phyloP scores from a whole-genome alignment of 1,140 invertebrate species.

The Drosophila punjabiensis region DNA sequence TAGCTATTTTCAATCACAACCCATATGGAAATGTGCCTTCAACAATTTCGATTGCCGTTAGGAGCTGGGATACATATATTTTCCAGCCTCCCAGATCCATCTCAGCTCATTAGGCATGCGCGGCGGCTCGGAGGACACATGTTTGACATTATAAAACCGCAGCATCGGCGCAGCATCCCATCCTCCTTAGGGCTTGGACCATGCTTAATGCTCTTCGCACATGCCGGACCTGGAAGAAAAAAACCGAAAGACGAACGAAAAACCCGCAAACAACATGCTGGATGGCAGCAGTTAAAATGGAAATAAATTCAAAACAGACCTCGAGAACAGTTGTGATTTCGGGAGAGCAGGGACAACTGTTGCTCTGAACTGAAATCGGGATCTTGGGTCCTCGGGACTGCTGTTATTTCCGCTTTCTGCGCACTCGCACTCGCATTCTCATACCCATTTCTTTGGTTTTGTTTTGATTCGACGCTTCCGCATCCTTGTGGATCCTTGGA shows the following conservation, averaged over 20 bases:
- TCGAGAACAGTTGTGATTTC: constrained; percentile 72
- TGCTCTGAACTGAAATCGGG: constrained; percentile 57
- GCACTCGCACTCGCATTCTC: constrained; percentile 41
- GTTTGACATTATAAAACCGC: constrained; percentile 78
- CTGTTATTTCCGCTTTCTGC: constrained; percentile 68
- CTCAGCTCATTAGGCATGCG: constrained; percentile 50
- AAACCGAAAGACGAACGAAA: neutral
- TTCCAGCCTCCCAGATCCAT: constrained; percentile 23
- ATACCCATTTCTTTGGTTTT: constrained; percentile 54
- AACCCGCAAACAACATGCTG: constrained; percentile 39
- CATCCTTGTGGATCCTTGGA: constrained; percentile 59
- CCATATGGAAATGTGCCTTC: constrained; percentile 13
- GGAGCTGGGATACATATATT: constrained; percentile 56
- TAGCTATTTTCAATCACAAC: constrained; percentile 14
- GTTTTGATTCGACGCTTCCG: constrained; percentile 76
- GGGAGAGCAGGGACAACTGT: constrained; percentile 65
- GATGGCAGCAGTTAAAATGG: constrained; percentile 56
- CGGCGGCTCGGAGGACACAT: constrained; percentile 60
- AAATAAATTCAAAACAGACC: constrained; percentile 70
- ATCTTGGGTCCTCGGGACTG: constrained; percentile 37
- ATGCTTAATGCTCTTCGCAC: constrained; percentile 68
- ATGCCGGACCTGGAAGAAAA: constrained; percentile 35
- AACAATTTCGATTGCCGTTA: constrained; percentile 41
- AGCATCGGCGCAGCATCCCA: constrained; percentile 53
- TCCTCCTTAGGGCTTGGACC: constrained; percentile 18